Conservation (phyloP, 1,140 invertebrate genomes). For the Eciton burchellii region DNA sequence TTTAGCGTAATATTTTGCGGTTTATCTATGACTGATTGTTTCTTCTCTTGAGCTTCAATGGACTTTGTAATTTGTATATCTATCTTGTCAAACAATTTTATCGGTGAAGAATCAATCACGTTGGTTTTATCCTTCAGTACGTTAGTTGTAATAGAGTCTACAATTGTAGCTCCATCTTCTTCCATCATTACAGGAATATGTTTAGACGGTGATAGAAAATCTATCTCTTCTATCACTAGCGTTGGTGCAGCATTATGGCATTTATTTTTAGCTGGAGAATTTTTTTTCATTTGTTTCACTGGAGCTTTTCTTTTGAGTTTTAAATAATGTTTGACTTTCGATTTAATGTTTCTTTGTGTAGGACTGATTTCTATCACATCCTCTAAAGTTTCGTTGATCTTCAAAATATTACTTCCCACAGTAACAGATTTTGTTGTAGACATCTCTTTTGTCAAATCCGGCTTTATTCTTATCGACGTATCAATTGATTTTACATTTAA, state of each 20-base stretch:
- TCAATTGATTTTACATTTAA: neutral
- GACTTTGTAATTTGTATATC: neutral
- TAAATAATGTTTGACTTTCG: conserved; percentile 4
- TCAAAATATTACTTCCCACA: neutral
- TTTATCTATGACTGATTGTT: neutral
- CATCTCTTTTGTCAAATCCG: neutral
- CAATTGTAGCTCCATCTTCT: neutral
- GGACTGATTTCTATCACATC: conserved; percentile 65
- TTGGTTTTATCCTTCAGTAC: neutral
- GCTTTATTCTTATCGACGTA: neutral
- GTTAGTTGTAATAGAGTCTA: neutral
- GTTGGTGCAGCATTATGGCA: neutral
- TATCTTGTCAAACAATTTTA: neutral
- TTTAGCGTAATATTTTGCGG: neutral
- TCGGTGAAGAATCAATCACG: neutral
- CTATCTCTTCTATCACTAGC: neutral
- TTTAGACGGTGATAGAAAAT: neutral
- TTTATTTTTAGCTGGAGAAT: conserved; percentile 16
- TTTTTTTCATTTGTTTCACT: neutral
- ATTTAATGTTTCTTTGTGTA: conserved; percentile 13
- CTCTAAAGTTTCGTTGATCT: conserved; percentile 15
- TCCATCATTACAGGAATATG: neutral
- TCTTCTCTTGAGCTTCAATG: neutral
- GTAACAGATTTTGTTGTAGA: neutral
- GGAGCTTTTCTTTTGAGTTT: conserved; percentile 36